These are phyloP conservation scores for Istiophorus platypterus DNA, from an alignment of 2,113 vertebrate species.

Conservation along the genomic window DNA sequence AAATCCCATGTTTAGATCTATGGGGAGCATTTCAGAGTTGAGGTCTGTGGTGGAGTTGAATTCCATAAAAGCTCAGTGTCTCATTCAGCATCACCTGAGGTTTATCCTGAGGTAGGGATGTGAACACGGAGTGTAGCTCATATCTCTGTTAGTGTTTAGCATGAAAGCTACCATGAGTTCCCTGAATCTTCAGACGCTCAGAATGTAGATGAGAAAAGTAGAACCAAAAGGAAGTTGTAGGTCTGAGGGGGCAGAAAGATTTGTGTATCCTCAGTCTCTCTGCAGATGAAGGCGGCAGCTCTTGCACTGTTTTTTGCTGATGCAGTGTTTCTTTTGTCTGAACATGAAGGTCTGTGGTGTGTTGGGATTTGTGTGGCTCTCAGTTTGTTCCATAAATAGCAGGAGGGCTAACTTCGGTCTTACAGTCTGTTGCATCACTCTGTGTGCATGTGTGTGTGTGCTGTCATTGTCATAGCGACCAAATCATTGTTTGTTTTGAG, in stretches of 20 bases:
- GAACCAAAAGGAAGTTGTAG: background rate
- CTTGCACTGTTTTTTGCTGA: background rate
- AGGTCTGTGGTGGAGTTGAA: no score
- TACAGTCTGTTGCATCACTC: slow-evolving; percentile 29
- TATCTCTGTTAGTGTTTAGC: no score
- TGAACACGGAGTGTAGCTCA: no score
- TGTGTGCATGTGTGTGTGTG: slow-evolving; percentile 11
- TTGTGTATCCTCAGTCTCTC: background rate
- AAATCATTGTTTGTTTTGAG: background rate
- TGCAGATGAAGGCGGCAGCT: background rate
- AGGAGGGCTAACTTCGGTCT: background rate
- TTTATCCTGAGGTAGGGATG: no score
- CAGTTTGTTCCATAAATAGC: background rate
- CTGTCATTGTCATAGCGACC: background rate
- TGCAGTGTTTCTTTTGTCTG: background rate
- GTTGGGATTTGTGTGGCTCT: background rate
- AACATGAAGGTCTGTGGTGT: background rate
- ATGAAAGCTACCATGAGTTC: no score
- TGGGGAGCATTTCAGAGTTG: no score
- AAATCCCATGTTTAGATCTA: no score
- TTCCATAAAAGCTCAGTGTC: no score
- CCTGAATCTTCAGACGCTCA: no score
- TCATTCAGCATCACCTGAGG: no score
- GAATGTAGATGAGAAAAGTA: no score
- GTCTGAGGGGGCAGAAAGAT: background rate